Base-by-base conservation (phyloP, 1,140 invertebrate genomes). In the Platorchestia sp. region DNA sequence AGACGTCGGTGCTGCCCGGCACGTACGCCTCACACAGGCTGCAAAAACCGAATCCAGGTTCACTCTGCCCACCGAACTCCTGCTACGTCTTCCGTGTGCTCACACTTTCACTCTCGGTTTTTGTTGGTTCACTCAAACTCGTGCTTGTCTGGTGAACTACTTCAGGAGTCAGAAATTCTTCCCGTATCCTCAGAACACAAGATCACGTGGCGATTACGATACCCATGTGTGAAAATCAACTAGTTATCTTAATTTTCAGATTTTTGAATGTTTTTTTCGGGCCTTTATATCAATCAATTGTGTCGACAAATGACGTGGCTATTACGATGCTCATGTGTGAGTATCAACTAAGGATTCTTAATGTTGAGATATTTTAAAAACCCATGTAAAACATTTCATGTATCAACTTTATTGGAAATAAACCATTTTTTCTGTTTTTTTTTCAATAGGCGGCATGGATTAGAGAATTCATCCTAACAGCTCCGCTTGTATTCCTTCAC, bases 31-130 rank as follows among this genome's bases (percentile, higher is more conserved):
- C 3, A 89, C 87, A 42, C 41, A 27, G 43, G 87, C 42, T 41
- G 14, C n/a, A 89, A 89, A 89, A 89, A 89, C 87, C 87, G 87
- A 89, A 89, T 10, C 41, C 87, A 89, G 87, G 5, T 89, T 44
- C 87, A 41, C 87, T 42, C 87, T 14, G 87, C 41, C 87, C 87
- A 89, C 5, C 43, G 43, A 89, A 89, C 87, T 89, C 0, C n/a
- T n/a, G n/a, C 43, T 27, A 41, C 41, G 87, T 44, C 41, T 89
- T 89, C 87, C 87, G 87, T 42, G 41, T 44, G 43, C 87, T 44
- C 7, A 89, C n/a, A 89, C 87, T 89, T 89, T 89, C 87, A 89
- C 87, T 89, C 10, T 0, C 41, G 87, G 5, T 89, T 42, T 42
- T 36, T 14, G n/a, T n/a, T 75, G 59, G 59, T 75, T 75, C 59